A percentile compares a stretch with the other conserved stretches of the same genome.
Conservation (phyloP, 2,113 vertebrate species). For the Grammomys dolichurus region DNA sequence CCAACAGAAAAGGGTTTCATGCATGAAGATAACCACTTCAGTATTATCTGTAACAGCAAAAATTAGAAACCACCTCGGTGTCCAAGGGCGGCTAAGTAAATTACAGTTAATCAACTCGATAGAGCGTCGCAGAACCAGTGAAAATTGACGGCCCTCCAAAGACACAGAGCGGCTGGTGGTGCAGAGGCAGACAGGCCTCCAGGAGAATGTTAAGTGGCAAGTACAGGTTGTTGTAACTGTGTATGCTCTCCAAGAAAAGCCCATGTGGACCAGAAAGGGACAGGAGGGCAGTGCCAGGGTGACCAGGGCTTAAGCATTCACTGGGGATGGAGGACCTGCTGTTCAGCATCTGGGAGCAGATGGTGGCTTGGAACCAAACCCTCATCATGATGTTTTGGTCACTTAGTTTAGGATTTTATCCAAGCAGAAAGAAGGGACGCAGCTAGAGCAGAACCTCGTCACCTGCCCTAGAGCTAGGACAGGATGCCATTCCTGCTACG, state of each 20-base stretch:
- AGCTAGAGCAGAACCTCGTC: not conserved
- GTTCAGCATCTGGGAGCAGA: no score
- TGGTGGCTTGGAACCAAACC: no score
- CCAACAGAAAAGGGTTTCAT: slow-evolving; percentile 72
- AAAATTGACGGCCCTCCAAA: slow-evolving; percentile 46
- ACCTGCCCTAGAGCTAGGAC: not conserved
- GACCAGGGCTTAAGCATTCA: not conserved
- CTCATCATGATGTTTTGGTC: fast-evolving
- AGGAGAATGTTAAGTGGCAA: slow-evolving; percentile 37
- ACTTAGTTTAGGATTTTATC: not conserved
- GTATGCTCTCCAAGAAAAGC: not conserved
- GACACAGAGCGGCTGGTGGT: not conserved
- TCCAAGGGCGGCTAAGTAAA: slow-evolving; percentile 76
- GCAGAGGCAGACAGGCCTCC: not conserved
- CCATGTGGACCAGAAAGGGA: not conserved
- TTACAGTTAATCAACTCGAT: slow-evolving; percentile 76
- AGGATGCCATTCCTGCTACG: not conserved
- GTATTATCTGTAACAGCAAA: slow-evolving; percentile 77
- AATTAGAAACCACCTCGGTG: slow-evolving; percentile 78
- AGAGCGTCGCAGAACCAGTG: slow-evolving; percentile 19
- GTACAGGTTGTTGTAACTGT: not conserved
- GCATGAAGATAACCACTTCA: slow-evolving; percentile 74
- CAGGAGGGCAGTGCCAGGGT: not conserved
- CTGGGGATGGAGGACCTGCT: not conserved
- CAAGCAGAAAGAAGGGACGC: not conserved